phyloP scores from a whole-genome alignment of 2,888 invertebrate species.

The Ichneumoninae sp. region DNA sequence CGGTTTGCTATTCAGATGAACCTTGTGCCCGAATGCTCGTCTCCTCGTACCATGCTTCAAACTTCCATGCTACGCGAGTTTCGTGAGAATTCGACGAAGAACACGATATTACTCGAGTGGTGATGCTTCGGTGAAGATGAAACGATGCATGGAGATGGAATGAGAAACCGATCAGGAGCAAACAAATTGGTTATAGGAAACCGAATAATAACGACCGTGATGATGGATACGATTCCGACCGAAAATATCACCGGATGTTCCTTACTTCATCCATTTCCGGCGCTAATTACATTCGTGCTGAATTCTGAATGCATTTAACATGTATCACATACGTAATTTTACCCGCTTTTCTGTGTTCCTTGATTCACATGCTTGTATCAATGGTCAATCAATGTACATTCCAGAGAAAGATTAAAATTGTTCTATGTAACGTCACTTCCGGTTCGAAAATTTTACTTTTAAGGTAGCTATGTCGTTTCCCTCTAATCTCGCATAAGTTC shows the following conservation, averaged over 20 bases:
- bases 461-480: too few species aligned
- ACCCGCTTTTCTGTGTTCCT: too few species aligned
- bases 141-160: background rate
- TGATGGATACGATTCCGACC: background rate
- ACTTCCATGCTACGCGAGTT: slow-evolving; percentile 47
- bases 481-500: too few species aligned
- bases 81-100: slow-evolving; percentile 47
- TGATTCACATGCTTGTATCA: too few species aligned
- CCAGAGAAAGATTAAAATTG: too few species aligned
- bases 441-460: too few species aligned
- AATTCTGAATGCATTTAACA: too few species aligned
- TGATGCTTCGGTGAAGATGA: slow-evolving; percentile 14
- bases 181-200: background rate
- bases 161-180: background rate
- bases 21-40: slow-evolving; percentile 32
- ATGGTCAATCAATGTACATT: too few species aligned
- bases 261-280: background rate
- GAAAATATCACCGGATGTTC: background rate
- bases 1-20: slow-evolving; percentile 66
- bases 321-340: too few species aligned
- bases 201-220: background rate
- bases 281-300: background rate
- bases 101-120: slow-evolving; percentile 46
- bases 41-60: slow-evolving; percentile 51
- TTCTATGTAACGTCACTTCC: too few species aligned